phyloP scores from a whole-genome alignment of 2,113 vertebrate genomes.

The Puma concolor region DNA sequence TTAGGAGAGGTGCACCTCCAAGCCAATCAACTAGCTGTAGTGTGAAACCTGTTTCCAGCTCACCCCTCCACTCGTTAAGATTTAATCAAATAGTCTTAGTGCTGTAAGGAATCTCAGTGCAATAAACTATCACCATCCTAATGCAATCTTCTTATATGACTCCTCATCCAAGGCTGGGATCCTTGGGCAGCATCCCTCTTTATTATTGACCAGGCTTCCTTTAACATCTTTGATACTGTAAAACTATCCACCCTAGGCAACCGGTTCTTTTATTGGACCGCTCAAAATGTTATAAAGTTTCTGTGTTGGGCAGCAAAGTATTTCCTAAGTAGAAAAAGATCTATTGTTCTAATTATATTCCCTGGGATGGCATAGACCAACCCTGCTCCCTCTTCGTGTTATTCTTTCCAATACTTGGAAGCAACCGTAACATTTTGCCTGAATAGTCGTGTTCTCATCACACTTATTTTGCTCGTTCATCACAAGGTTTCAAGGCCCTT shows the following conservation, averaged over 20 bases:
- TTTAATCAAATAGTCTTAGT: background rate
- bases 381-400: background rate
- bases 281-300: background rate
- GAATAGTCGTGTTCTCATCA: slow-evolving; percentile 3
- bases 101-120: background rate
- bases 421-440: background rate
- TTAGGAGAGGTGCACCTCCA: background rate
- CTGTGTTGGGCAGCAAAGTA: background rate
- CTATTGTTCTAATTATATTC: slow-evolving; percentile 31
- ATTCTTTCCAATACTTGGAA: slow-evolving; percentile 37
- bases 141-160: background rate
- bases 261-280: background rate
- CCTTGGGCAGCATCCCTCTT: background rate
- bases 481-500: background rate
- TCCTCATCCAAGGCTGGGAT: background rate
- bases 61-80: background rate
- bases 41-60: background rate
- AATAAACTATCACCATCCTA: background rate
- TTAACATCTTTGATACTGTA: background rate
- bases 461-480: background rate
- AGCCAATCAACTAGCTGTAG: background rate
- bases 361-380: background rate
- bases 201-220: background rate
- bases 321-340: background rate
- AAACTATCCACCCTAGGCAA: background rate